Base-by-base conservation (phyloP, 2,797 vertebrate genomes). In the Sphaeramia orbicularis region DNA sequence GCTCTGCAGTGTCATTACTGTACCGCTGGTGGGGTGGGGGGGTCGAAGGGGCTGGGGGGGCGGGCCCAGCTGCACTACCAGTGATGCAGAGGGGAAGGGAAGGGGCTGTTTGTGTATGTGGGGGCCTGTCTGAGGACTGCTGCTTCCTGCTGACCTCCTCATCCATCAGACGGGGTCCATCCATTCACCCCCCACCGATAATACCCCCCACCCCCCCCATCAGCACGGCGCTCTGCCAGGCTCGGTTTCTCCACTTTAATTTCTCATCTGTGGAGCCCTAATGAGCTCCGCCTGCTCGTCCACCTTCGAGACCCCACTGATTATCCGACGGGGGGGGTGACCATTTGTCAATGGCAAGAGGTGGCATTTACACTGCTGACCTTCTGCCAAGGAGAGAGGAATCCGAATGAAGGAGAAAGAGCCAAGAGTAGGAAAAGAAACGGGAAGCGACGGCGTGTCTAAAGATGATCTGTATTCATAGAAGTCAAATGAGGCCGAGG, bases 281-380 rank as follows among this genome's bases (percentile, higher is more conserved):
- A 92, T 92, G 92, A 92, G 90, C 88, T 79, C 88, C 86, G 89
- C 92, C 93, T 91, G 91, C 85, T 90, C 81, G 57, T 81, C 91
- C 84, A 91, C 91, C 90, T 91, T 82, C 57, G 90, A 90, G 88
- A 91, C 89, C 89, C 83, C 37, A 30, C 90, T 91, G 92, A 94
- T 94, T 93, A 93, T 86, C 87, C 89, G 83, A 87, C 79, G 59
- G 84, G 79, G 21, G 84, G 73, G 81, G 77, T 47, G 27, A 76
- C 80, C 88, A 93, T 94, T 93, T 86, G 88, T 93, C 90, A 92
- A 85, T 78, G 88, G 89, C 89, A 86, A 84, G 86, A 86, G 85
- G 87, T 90, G 89, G 83, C 89, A 92, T 91, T 91, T 91, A 88
- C 84, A 76, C 68, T 40, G 72, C 86, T 89, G 88, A 92, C 89